phyloP scores from a whole-genome alignment of 2,113 vertebrate genomes.

The Nestor notabilis region DNA sequence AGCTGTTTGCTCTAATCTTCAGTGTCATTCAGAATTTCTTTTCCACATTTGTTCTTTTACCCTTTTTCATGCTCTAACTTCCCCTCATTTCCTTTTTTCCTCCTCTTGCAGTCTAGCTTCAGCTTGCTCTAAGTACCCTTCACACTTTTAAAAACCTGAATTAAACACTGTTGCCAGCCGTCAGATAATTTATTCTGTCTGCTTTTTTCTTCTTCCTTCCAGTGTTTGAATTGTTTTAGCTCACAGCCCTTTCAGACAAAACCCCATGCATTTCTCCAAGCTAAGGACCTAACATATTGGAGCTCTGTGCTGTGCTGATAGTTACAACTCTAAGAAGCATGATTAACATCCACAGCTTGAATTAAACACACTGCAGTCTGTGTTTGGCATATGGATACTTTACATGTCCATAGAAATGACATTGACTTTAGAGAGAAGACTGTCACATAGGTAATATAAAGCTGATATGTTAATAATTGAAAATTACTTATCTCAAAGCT shows the following conservation, averaged over 20 bases:
- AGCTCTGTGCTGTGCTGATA: not conserved
- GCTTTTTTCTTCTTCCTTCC: not conserved
- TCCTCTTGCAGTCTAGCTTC: not conserved
- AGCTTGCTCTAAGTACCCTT: not conserved
- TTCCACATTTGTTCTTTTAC: not conserved
- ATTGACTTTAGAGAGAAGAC: not conserved
- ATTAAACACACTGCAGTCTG: not conserved
- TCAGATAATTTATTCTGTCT: not conserved
- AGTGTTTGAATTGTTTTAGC: not conserved
- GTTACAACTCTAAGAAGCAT: not conserved
- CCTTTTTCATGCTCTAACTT: not conserved
- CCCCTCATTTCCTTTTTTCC: not conserved
- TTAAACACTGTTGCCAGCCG: not conserved
- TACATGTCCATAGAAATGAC: not conserved
- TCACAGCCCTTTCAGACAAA: not conserved
- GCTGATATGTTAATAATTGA: not conserved
- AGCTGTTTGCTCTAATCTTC: not conserved
- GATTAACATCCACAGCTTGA: not conserved
- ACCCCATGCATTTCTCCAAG: accelerated
- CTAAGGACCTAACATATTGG: accelerated
- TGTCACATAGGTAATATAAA: not conserved
- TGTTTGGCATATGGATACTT: not conserved
- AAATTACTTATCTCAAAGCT: not conserved
- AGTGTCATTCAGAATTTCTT: not conserved
- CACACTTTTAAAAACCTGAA: not conserved